Conservation (phyloP, 2,888 invertebrate species). For the Rotaria magnacalcarata region DNA sequence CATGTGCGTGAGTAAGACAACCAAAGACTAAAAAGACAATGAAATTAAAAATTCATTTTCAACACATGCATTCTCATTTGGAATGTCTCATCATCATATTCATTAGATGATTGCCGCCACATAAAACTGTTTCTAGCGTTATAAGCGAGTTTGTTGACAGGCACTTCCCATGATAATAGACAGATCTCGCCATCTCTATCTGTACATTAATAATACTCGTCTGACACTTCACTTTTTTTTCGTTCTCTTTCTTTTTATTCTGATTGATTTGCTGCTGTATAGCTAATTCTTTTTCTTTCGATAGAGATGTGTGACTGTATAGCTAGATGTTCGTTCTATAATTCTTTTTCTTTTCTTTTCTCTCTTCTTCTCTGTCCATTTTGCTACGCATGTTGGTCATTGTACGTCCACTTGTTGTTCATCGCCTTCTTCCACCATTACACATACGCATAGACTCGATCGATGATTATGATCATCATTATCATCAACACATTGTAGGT, state of each 20-base stretch:
- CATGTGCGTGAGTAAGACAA: background rate
- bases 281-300: background rate
- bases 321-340: background rate
- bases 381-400: background rate
- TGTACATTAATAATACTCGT: background rate
- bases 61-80: background rate
- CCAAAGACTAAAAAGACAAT: background rate
- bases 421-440: background rate
- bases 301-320: background rate
- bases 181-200: background rate
- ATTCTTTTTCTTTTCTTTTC: background rate
- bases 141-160: background rate
- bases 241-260: background rate
- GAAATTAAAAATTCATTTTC: constrained; percentile 15
- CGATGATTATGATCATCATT: background rate
- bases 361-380: background rate
- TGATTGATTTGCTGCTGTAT: constrained; percentile 18
- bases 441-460: background rate
- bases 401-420: constrained; percentile 3
- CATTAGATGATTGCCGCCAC: background rate
- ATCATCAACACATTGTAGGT: background rate
- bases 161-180: constrained; percentile 8
- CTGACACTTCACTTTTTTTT: background rate
- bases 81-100: background rate
- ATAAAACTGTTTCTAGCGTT: background rate